A percentile compares a stretch with the other conserved stretches of the same genome.
Evolutionary conservation across 2,888 invertebrate genomes (phyloP).

Genomic region (Timema cristinae): DNA sequence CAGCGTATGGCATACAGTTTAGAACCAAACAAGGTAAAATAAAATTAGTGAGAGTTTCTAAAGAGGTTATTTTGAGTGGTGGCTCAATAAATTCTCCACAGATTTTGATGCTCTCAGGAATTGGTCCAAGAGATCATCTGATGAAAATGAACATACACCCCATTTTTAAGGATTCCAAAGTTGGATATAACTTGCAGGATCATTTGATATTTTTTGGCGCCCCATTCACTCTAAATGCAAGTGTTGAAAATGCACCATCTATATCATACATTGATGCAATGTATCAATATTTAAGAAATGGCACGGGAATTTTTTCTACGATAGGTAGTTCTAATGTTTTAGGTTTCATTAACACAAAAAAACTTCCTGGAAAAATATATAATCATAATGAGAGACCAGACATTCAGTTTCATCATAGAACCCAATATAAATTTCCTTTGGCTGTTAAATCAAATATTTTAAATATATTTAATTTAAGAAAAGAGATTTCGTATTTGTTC

Average conservation of each 20-base stretch:
- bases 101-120: slow-evolving; percentile 27
- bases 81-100: slow-evolving; percentile 27
- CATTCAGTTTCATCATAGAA: slow-evolving; percentile 73
- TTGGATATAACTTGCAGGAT: slow-evolving; percentile 47
- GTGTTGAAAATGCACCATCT: slow-evolving; percentile 50
- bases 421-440: not conserved
- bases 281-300: slow-evolving; percentile 70
- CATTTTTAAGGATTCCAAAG: slow-evolving; percentile 49
- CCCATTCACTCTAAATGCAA: slow-evolving; percentile 51
- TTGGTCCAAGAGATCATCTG: slow-evolving; percentile 27
- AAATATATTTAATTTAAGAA: too few relatives aligned
- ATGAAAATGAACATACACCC: slow-evolving; percentile 47
- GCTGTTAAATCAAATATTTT: too few relatives aligned
- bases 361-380: slow-evolving; percentile 47
- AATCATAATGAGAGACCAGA: slow-evolving; percentile 66
- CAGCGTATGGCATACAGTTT: slow-evolving; percentile 58
- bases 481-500: too few relatives aligned
- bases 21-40: slow-evolving; percentile 47
- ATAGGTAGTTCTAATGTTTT: slow-evolving; percentile 46
- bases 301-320: slow-evolving; percentile 55
- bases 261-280: slow-evolving; percentile 53
- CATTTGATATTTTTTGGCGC: slow-evolving; percentile 44
- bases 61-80: slow-evolving; percentile 27
- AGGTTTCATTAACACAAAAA: slow-evolving; percentile 76
- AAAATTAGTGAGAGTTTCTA: slow-evolving; percentile 8